Evolutionary conservation across 1,140 invertebrate species (phyloP), one percentile per base, ranked within the genome.

Genomic region (Pseudomyrmex sp.): DNA sequence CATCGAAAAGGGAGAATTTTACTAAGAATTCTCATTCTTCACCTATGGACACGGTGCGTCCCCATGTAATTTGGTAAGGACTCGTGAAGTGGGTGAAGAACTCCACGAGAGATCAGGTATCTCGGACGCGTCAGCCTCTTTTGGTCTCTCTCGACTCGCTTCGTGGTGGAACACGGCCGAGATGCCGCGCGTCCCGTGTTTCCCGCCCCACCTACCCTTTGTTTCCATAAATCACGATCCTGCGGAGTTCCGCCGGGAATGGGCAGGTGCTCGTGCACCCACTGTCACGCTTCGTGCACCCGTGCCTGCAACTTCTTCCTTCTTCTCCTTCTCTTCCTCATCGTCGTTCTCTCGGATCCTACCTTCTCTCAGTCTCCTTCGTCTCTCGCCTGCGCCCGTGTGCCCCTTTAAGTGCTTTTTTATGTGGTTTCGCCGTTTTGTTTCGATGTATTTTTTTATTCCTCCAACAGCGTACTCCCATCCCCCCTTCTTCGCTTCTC

Each of bases 221-320:
- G 88, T 92, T 93, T 92, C 88, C 92, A 92, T 93, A 93, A 93
- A 93, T 93, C 93, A 92, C 91, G 79, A 68, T 68, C 48, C 75
- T 62, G 65, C 85, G 50, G 59, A 85, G 70, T 74, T 88, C 83
- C 82, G 20, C 84, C 87, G 91, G 90, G 92, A 93, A 93, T 92
- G 92, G 91, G 93, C 93, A 94, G 93, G 93, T 94, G 93, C 91
- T 91, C 89, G 79, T 80, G 92, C 92, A 92, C 90, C 93, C 93
- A 94, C 93, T 94, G 93, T 94, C 93, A 94, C 93, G 93, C 93
- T 93, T 82, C 83, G 84, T 93, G 93, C 93, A 92, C 92, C 91
- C 93, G 92, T 93, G 91, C 90, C 90, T 89, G 90, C 92, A 85
- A 89, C 88, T 92, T 84, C 73, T 46, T 73, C 50, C 62, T 72